Conservation (phyloP, 2,888 invertebrate genomes). For the Phengaris arion region DNA sequence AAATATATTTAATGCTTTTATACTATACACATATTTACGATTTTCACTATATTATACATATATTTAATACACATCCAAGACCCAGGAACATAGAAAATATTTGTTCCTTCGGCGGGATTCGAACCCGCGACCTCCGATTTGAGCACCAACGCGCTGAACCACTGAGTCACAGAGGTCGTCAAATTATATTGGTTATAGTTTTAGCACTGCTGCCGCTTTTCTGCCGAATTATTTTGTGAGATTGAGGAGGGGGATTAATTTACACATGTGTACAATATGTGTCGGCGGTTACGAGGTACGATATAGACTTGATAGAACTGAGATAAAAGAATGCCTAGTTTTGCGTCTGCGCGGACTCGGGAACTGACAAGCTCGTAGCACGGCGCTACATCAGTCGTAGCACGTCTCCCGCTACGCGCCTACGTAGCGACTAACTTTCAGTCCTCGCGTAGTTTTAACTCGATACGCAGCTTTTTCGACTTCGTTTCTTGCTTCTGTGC, state of each 20-base stretch:
- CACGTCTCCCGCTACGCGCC: conserved; percentile 15
- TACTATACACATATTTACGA: no score
- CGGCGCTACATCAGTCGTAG: conserved; percentile 53
- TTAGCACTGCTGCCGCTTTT: no score
- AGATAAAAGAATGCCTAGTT: conserved; percentile 42
- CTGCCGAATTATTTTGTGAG: not conserved
- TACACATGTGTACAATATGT: conserved; percentile 7
- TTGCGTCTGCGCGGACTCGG: conserved; percentile 69
- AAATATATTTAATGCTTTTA: no score
- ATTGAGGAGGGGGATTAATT: conserved; percentile 9
- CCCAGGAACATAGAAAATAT: no score
- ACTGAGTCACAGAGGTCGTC: no score
- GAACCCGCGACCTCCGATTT: no score
- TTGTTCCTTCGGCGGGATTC: no score
- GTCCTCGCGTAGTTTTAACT: conserved; percentile 32
- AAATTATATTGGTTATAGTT: no score
- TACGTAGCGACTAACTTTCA: conserved; percentile 31
- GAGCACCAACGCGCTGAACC: no score
- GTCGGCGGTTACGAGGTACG: conserved; percentile 20
- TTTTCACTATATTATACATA: no score
- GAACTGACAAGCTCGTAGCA: conserved; percentile 48
- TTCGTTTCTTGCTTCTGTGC: conserved; percentile 5
- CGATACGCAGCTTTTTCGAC: conserved; percentile 13
- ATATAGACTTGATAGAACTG: conserved; percentile 39
- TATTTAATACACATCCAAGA: no score